Evolutionary conservation across 2,113 vertebrate genomes (phyloP).

Genomic region (Semnopithecus entellus): DNA sequence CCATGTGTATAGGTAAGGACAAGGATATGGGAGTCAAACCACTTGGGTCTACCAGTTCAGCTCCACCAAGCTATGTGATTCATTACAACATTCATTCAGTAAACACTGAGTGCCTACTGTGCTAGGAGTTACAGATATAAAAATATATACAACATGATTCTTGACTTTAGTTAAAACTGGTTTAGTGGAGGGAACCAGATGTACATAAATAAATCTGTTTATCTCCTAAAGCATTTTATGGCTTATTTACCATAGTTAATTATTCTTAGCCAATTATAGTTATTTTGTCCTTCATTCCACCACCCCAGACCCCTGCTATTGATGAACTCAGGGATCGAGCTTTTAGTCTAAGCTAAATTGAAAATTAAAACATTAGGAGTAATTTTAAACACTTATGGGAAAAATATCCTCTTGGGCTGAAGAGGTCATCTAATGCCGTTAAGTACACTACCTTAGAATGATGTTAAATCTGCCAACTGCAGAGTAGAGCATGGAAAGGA

Average conservation of each 20-base stretch:
- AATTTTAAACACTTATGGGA: background rate
- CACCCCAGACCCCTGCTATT: accelerated
- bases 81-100: background rate
- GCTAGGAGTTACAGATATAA: background rate
- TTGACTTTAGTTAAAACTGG: background rate
- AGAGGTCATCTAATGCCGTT: background rate
- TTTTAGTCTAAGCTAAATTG: background rate
- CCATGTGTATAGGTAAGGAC: background rate
- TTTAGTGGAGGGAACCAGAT: background rate
- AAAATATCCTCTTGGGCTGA: background rate
- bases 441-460: background rate
- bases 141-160: background rate
- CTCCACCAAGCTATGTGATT: background rate
- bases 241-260: too few species aligned
- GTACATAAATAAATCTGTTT: background rate
- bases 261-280: background rate
- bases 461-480: background rate
- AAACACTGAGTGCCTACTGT: background rate
- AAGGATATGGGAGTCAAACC: background rate
- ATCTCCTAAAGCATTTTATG: background rate
- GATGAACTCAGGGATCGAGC: background rate
- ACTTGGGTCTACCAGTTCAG: background rate
- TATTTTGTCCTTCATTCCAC: background rate
- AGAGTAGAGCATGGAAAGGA: background rate
- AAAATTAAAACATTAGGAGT: background rate